A percentile compares a stretch with the other conserved stretches of the same genome.
Conservation (phyloP, 1,140 invertebrate genomes). For the Eriocheir sinensis region DNA sequence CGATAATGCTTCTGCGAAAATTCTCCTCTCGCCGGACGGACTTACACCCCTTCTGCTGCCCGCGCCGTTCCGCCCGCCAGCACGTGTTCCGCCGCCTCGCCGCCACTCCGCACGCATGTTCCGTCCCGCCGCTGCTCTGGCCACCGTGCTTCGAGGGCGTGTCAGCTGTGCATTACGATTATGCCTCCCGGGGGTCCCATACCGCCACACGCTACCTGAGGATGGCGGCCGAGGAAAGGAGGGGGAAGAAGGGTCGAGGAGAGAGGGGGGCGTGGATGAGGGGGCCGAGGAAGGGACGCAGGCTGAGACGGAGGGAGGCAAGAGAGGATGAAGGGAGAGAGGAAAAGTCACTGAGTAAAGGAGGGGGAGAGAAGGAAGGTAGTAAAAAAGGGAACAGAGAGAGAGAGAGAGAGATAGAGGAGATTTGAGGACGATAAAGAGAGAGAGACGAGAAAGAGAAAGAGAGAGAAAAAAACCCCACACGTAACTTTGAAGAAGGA, state of each 20-base stretch:
- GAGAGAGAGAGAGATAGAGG: no score
- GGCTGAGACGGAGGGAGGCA: neutral
- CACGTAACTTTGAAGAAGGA: no score
- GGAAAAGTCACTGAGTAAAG: neutral
- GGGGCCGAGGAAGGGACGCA: no score
- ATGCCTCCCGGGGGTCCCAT: neutral
- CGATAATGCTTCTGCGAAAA: neutral
- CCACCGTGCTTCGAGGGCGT: neutral
- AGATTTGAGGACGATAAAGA: no score
- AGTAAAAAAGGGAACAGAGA: neutral
- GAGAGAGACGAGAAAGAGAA: neutral
- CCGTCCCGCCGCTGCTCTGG: neutral
- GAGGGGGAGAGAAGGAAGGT: neutral
- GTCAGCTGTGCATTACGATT: conserved; percentile 23
- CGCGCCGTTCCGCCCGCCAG: neutral
- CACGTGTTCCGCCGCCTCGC: neutral
- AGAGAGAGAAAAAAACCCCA: neutral
- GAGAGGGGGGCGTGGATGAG: no score
- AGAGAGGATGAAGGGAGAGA: neutral
- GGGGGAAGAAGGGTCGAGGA: neutral
- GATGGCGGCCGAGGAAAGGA: neutral
- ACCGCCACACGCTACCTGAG: conserved; percentile 9
- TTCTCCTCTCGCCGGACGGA: no score
- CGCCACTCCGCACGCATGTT: neutral
- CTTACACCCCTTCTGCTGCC: neutral